Percentiles rank a stretch among this genome's conserved stretches.
Conservation (phyloP, 2,888 invertebrate genomes). For the Epinotia nisella region DNA sequence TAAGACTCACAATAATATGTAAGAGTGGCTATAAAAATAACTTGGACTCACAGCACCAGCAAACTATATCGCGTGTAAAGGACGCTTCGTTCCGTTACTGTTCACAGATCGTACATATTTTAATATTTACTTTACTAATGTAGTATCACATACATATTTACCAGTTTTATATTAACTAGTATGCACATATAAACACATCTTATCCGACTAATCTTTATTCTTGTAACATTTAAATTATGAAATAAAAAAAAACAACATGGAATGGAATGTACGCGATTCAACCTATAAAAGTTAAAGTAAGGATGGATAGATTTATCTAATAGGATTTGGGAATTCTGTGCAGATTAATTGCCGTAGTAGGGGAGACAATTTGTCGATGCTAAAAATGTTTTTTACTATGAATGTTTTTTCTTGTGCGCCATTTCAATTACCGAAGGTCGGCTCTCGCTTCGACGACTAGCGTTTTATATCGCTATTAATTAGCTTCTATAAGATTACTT, state of each 20-base stretch:
- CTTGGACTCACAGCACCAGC: conserved; percentile 50
- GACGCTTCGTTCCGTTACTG: conserved; percentile 27
- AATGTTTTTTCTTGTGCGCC: background rate
- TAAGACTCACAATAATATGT: conserved; percentile 50
- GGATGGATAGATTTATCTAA: background rate
- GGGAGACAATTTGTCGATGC: background rate
- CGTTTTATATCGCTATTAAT: conserved; percentile 12
- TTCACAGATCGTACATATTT: conserved; percentile 5
- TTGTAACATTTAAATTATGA: background rate
- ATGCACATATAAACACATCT: background rate
- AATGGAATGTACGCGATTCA: background rate
- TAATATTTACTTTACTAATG: no score
- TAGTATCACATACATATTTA: background rate
- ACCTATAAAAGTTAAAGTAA: background rate
- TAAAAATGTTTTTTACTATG: background rate
- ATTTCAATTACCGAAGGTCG: background rate
- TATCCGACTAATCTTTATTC: background rate
- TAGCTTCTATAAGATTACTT: conserved; percentile 12
- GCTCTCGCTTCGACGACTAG: background rate
- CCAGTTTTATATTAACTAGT: background rate
- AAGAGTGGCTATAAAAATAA: conserved; percentile 54
- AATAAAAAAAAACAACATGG: background rate
- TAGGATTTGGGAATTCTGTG: background rate
- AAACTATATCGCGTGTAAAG: conserved; percentile 54
- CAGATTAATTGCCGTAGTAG: background rate